Evolutionary conservation across 1,140 invertebrate genomes (phyloP), one percentile per base, ranked within the genome.

Genomic region (Diachasma alloeum): DNA sequence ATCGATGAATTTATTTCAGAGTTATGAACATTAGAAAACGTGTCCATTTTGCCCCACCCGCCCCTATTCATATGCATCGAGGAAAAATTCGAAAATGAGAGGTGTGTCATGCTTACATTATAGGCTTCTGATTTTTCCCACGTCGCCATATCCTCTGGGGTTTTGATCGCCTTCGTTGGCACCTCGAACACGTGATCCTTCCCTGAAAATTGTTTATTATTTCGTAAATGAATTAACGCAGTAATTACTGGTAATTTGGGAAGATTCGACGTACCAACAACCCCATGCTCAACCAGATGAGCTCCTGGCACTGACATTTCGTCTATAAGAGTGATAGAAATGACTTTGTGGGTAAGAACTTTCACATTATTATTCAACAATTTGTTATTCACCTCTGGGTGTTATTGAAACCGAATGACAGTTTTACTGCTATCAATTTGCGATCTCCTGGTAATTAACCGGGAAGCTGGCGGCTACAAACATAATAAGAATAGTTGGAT

Each of bases 81-180:
- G 39, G 39, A 42, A 42, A 42, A 42, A 42, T 37, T 24, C 69
- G 69, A 85, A 84, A 85, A 80, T 42, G 13, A 42, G 13, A 3
- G 31, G 6, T 42, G 13, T 11, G 13, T 42, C 39, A 11, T 10
- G 39, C 85, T 88, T 90, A 94, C 94, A 87, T 92, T 92, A 86
- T 96, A 97, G 26, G 96, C 96, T 86, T 95, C 94, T 0, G 96
- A 97, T 82, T 94, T 94, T 83, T 96, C 92, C 96, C 96, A 97
- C 74, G 92, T 89, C 42, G 88, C 86, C 92, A 97, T 94, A 84
- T 97, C 95, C 26, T 89, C 90, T 9, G 93, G 90, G 44, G 87
- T 89, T 89, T 95, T 93, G 4, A 97, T 92, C 59, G 91, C 91
- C 87, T 93, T 95, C 79, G 91, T 91, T 24, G 95, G 95, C 44